Conservation (phyloP, 1,140 invertebrate species). For the Lordiphosa clarofinis region DNA sequence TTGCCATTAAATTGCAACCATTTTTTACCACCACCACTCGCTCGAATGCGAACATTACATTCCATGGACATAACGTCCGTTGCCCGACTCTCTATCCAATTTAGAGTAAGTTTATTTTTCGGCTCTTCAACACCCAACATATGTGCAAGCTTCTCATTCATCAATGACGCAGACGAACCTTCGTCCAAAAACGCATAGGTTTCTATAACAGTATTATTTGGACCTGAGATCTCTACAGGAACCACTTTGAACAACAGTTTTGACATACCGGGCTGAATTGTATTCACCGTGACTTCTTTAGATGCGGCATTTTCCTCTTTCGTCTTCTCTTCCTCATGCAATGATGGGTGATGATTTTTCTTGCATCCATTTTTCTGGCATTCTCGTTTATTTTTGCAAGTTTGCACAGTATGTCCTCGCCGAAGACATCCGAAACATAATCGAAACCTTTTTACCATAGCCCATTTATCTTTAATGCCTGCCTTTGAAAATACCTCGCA, state of each 20-base stretch:
- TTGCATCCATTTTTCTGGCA: constrained; percentile 1
- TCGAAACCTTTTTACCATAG: not conserved
- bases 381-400: not conserved
- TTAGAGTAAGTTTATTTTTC: no score
- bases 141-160: no score
- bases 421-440: not conserved
- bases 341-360: not conserved
- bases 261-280: not conserved
- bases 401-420: not conserved
- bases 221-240: not conserved
- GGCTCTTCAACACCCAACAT: no score
- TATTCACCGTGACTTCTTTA: not conserved
- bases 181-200: not conserved
- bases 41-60: no score
- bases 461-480: not conserved
- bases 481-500: not conserved
- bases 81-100: no score
- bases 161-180: no score
- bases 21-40: no score
- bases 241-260: not conserved
- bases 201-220: not conserved
- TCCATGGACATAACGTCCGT: no score
- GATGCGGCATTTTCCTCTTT: not conserved
- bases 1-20: no score
- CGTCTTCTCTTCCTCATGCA: not conserved